phyloP scores from a whole-genome alignment of 2,888 invertebrate genomes.

The Leucozona laternaria region DNA sequence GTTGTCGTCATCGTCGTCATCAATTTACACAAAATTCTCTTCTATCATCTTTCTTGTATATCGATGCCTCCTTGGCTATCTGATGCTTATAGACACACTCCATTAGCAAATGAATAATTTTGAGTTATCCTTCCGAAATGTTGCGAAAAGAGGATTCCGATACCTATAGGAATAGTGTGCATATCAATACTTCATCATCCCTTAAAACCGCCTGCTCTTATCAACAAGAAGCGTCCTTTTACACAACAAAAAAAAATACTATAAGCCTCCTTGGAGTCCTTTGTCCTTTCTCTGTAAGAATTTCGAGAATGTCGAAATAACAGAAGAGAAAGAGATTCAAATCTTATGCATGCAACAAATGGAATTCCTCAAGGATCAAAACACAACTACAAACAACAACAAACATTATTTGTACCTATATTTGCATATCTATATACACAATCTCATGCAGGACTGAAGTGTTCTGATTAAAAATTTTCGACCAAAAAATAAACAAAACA shows the following conservation, averaged over 20 bases:
- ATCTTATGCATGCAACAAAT: slow-evolving; percentile 58
- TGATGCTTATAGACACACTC: slow-evolving; percentile 24
- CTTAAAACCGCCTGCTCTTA: not conserved
- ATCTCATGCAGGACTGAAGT: slow-evolving; percentile 11
- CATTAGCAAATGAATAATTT: slow-evolving; percentile 72
- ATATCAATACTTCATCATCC: not conserved
- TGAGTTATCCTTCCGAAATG: slow-evolving; percentile 23
- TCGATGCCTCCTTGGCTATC: slow-evolving; percentile 27
- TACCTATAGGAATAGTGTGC: not conserved
- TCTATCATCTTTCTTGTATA: slow-evolving; percentile 43
- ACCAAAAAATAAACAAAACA: slow-evolving; percentile 39
- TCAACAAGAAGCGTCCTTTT: not conserved
- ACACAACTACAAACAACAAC: not conserved
- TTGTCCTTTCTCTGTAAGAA: not conserved
- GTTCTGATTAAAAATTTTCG: slow-evolving; percentile 58
- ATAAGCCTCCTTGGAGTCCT: not conserved
- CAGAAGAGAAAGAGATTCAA: slow-evolving; percentile 18
- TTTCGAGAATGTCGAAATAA: not conserved
- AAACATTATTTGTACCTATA: not conserved
- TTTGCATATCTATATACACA: not conserved
- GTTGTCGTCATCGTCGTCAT: slow-evolving; percentile 40
- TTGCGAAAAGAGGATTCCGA: slow-evolving; percentile 6
- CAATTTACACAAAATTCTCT: slow-evolving; percentile 7
- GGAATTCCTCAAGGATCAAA: slow-evolving; percentile 31
- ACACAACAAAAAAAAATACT: slow-evolving; percentile 15